These are phyloP conservation scores for Pocillopora verrucosa DNA, from an alignment of 64 coral and sea anemone genomes.

Conservation along the genomic window DNA sequence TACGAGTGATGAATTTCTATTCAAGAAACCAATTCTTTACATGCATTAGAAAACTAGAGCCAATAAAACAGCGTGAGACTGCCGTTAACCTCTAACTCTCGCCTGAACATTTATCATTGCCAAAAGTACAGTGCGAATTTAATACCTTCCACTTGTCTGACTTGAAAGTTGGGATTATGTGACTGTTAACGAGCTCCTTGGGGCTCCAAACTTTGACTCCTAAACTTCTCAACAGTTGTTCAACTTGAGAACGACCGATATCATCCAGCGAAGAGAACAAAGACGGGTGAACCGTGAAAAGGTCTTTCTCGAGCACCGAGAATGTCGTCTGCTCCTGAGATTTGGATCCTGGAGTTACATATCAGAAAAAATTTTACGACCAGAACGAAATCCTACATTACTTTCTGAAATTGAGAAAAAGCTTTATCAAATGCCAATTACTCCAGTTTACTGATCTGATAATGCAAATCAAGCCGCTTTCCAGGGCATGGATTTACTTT, in stretches of 20 bases:
- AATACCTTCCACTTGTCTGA: conserved; percentile 83
- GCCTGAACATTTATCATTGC: not conserved
- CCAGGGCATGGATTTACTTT: no score
- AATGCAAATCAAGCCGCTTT: no score
- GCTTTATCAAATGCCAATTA: no score
- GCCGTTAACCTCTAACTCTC: no score
- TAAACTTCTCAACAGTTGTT: conserved; percentile 63
- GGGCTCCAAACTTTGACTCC: conserved; percentile 75
- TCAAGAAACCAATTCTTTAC: no score
- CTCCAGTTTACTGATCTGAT: no score
- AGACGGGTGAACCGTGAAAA: conserved; percentile 53
- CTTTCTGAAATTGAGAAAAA: not conserved
- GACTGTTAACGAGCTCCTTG: conserved; percentile 77
- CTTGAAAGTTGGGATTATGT: conserved; percentile 77
- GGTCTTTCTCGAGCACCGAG: conserved; percentile 59
- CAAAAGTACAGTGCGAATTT: not conserved
- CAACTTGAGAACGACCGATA: conserved; percentile 75
- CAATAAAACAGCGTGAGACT: no score
- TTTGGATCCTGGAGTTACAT: conserved; percentile 17
- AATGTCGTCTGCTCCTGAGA: not conserved
- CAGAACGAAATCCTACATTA: not conserved
- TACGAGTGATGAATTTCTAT: no score
- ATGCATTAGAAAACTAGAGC: no score
- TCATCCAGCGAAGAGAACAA: conserved; percentile 66
- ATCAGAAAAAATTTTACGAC: not conserved